Base-by-base conservation (phyloP, 1,140 invertebrate genomes). In the Colletes latitarsis region DNA sequence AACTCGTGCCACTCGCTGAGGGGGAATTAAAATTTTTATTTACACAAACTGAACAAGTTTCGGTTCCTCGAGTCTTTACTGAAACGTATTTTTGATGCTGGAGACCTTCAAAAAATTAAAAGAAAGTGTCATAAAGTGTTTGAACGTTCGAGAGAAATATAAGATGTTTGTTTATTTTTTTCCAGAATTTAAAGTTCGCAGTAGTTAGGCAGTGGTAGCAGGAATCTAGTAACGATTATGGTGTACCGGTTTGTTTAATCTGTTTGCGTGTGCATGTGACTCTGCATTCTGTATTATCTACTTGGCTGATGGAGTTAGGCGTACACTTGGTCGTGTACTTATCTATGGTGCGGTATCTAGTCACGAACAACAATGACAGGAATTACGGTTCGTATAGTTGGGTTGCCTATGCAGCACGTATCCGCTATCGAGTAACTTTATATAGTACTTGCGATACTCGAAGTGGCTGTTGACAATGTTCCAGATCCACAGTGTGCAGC, bases 331-430 rank as follows among this genome's bases (percentile, higher is more conserved):
- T 17, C n/a, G 53, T 63, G 69, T 53, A 78, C 69, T 53, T 71
- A 78, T 63, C 68, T 53, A 62, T n/a, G 15, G 39, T n/a, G 12
- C 12, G 19, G 53, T 49, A 43, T 77, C 64, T 69, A 53, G 76
- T 78, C 76, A 72, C 76, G 68, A 78, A 72, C 76, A 63, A 68
- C 57, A 78, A 72, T 78, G 76, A 43, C 76, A 71, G 46, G 68
- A 78, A 63, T 78, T 62, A 78, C 68, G 39, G 46, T 78, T 62
- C 21, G 68, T 41, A 43, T 53, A 39, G 76, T 53, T 53, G 30
- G 30, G 64, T 21, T 49, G 53, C 15, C 68, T 72, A 30, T 62
- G 49, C 39, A 53, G 39, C 68, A 72, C 57, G 46, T 78, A 53
- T 62, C 57, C 68, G 43, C 30, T 52, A 52, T 77, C 67, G 55